Evolutionary conservation across 2,797 vertebrate genomes (phyloP).

Genomic region (Megalops cyprinoides): DNA sequence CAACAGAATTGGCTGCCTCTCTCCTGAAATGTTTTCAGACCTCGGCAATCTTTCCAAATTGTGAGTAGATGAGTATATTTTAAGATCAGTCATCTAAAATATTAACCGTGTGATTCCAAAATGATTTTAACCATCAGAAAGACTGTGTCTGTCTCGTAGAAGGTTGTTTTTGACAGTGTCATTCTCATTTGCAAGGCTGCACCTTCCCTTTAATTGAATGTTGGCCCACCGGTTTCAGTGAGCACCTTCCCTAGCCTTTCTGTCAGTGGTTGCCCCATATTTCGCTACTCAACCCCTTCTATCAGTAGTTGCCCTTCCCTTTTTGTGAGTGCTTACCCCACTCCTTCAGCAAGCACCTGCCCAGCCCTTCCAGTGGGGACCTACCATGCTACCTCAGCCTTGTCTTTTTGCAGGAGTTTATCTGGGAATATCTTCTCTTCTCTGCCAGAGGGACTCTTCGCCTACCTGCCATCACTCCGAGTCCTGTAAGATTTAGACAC

Average conservation of each 20-base stretch:
- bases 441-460: conserved; percentile 81
- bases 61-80: conserved; percentile 72
- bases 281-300: too few species aligned
- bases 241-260: too few species aligned
- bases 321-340: too few species aligned
- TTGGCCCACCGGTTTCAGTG: too few species aligned
- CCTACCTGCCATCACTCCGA: conserved; percentile 79
- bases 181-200: too few species aligned
- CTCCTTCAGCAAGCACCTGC: background rate
- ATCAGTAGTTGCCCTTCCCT: too few species aligned
- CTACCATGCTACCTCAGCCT: background rate
- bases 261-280: too few species aligned
- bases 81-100: background rate
- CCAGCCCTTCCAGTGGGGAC: background rate
- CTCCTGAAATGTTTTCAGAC: conserved; percentile 84
- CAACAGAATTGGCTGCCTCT: conserved; percentile 91
- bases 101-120: conserved; percentile 4
- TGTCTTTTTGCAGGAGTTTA: conserved; percentile 76
- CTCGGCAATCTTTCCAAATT: conserved; percentile 85
- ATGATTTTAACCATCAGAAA: too few species aligned
- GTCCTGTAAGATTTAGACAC: conserved; percentile 76
- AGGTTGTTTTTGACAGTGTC: too few species aligned
- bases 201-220: too few species aligned
- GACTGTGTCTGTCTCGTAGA: too few species aligned
- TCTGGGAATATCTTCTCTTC: conserved; percentile 93